A percentile compares a stretch with the other conserved stretches of the same genome.
phyloP scores from a whole-genome alignment of 1,140 invertebrate species.

The Caenorhabditis briggsae region DNA sequence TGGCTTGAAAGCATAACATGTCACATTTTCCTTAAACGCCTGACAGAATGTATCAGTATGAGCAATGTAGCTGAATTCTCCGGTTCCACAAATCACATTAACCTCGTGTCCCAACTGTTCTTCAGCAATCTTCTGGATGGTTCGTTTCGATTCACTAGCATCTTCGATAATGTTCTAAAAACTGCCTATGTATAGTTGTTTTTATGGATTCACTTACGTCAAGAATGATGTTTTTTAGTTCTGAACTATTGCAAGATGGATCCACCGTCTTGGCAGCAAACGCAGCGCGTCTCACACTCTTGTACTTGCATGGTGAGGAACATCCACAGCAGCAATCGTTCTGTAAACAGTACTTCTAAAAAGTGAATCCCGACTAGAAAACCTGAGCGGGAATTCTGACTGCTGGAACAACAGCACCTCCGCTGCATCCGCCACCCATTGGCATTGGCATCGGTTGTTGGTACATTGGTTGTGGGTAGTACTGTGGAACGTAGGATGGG shows the following conservation, averaged over 20 bases:
- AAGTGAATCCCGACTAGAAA: background rate
- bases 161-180: constrained; percentile 62
- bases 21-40: constrained; percentile 60
- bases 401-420: background rate
- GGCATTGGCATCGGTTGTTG: constrained; percentile 28
- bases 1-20: constrained; percentile 70
- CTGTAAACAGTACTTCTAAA: constrained; percentile 49
- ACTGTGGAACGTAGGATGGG: constrained; percentile 35
- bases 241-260: constrained; percentile 63
- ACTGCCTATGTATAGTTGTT: background rate
- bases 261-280: constrained; percentile 56
- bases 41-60: constrained; percentile 70
- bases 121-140: constrained; percentile 61
- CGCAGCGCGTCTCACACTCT: constrained; percentile 46
- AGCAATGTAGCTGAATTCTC: constrained; percentile 69
- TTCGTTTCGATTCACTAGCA: constrained; percentile 61
- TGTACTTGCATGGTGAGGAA: constrained; percentile 62
- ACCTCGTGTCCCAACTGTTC: constrained; percentile 59
- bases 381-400: constrained; percentile 57
- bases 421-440: constrained; percentile 27
- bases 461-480: constrained; percentile 48
- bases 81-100: constrained; percentile 69
- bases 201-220: constrained; percentile 49
- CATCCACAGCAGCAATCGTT: constrained; percentile 72
- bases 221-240: constrained; percentile 62